Percentiles rank a stretch among this genome's conserved stretches.
Evolutionary conservation across 2,113 vertebrate genomes (phyloP).

Genomic region (Eclectus roratus): DNA sequence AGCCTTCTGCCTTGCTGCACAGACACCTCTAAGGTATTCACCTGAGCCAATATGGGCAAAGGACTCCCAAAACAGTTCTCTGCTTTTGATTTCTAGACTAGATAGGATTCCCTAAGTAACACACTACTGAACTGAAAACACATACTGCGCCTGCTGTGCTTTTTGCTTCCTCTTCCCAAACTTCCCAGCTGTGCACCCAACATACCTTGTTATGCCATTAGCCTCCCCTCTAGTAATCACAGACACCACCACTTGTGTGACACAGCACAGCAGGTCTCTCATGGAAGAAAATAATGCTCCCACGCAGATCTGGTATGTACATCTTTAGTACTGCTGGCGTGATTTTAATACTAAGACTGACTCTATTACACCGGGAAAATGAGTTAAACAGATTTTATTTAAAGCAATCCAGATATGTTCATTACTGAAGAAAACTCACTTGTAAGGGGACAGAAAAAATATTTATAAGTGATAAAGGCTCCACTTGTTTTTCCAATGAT

Average conservation of each 20-base stretch:
- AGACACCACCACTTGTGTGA: background rate
- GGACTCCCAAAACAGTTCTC: background rate
- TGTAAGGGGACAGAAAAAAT: background rate
- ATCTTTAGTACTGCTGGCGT: background rate
- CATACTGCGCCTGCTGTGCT: background rate
- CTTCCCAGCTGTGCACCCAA: background rate
- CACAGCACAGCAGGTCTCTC: background rate
- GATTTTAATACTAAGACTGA: background rate
- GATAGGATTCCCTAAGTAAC: background rate
- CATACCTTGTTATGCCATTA: background rate
- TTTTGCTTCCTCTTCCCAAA: background rate
- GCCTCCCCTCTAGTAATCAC: background rate
- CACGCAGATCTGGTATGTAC: background rate
- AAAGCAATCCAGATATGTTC: background rate
- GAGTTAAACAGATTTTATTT: background rate
- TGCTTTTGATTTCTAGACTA: background rate
- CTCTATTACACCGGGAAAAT: background rate
- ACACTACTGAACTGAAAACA: background rate
- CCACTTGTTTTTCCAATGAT: background rate
- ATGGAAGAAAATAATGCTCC: background rate
- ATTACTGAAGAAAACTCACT: background rate
- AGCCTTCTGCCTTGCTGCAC: background rate
- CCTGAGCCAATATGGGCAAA: background rate
- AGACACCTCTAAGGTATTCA: background rate
- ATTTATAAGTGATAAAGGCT: background rate